phyloP scores from a whole-genome alignment of 2,888 invertebrate species.

The Entomobrya multifasciata region DNA sequence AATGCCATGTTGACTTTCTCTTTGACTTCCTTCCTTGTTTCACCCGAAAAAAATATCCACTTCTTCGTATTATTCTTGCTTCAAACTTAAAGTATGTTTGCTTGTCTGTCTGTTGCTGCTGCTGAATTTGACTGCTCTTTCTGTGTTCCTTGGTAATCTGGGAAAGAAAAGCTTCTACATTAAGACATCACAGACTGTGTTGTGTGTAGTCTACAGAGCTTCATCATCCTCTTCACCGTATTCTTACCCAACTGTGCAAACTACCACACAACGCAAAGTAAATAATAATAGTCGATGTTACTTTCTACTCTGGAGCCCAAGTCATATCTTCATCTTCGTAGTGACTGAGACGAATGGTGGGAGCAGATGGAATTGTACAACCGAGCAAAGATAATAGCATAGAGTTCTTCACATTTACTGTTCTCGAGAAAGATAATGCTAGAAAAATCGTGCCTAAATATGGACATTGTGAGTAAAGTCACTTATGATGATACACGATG shows the following conservation, averaged over 20 bases:
- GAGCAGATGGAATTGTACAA: constrained; percentile 35
- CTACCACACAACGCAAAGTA: constrained; percentile 10
- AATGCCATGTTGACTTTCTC: constrained; percentile 31
- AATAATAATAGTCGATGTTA: constrained; percentile 36
- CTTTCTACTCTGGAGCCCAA: background rate
- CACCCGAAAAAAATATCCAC: constrained; percentile 27
- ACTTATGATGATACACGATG: constrained; percentile 2
- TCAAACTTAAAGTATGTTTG: constrained; percentile 2
- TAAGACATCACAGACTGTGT: background rate
- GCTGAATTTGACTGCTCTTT: constrained; percentile 59
- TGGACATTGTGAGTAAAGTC: constrained; percentile 13
- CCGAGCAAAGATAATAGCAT: background rate
- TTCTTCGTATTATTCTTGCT: no score
- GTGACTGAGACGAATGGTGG: constrained; percentile 45
- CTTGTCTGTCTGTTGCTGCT: constrained; percentile 10
- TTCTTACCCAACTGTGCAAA: constrained; percentile 28
- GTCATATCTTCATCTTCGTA: background rate
- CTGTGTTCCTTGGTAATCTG: background rate
- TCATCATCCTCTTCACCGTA: constrained; percentile 7
- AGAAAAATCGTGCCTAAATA: background rate
- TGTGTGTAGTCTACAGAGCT: background rate
- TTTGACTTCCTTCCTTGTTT: constrained; percentile 45
- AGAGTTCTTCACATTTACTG: background rate
- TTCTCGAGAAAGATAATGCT: background rate
- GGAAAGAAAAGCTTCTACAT: background rate